Conservation (phyloP, 2,797 vertebrate genomes). For the Trachops cirrhosus region DNA sequence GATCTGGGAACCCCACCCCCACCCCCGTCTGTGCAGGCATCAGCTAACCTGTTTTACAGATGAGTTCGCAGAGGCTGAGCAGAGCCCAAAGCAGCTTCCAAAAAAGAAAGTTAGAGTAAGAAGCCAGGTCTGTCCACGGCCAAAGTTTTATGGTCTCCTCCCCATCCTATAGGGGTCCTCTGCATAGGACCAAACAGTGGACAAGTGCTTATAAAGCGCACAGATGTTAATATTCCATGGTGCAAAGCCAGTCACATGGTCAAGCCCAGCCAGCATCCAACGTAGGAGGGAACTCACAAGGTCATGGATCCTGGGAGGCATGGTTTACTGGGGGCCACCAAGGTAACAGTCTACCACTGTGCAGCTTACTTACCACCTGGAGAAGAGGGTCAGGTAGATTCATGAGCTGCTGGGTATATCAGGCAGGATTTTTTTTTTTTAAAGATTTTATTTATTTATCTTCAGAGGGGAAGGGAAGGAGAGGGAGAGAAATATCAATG, state of each 20-base stretch:
- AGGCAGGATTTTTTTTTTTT: background rate
- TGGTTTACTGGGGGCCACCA: background rate
- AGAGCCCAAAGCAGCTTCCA: background rate
- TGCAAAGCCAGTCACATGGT: background rate
- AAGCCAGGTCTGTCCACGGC: background rate
- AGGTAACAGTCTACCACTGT: background rate
- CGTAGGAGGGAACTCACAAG: background rate
- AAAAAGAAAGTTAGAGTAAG: background rate
- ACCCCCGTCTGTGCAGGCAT: background rate
- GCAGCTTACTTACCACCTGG: background rate
- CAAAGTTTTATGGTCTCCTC: background rate
- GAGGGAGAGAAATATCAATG: too few relatives aligned
- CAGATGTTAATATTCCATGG: background rate
- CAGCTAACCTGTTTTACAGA: background rate
- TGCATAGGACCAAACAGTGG: background rate
- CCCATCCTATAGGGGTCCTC: background rate
- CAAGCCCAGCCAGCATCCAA: background rate
- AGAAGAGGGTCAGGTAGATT: background rate
- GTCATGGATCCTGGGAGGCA: background rate
- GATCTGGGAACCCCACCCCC: background rate
- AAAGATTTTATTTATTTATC: too few relatives aligned
- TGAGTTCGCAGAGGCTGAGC: background rate
- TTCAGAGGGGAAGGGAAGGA: too few relatives aligned
- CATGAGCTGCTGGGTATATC: accelerated
- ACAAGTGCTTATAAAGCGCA: background rate